A percentile compares a stretch with the other conserved stretches of the same genome.
Evolutionary conservation across 2,888 invertebrate species (phyloP).

Genomic region (Galerucella pusilla): DNA sequence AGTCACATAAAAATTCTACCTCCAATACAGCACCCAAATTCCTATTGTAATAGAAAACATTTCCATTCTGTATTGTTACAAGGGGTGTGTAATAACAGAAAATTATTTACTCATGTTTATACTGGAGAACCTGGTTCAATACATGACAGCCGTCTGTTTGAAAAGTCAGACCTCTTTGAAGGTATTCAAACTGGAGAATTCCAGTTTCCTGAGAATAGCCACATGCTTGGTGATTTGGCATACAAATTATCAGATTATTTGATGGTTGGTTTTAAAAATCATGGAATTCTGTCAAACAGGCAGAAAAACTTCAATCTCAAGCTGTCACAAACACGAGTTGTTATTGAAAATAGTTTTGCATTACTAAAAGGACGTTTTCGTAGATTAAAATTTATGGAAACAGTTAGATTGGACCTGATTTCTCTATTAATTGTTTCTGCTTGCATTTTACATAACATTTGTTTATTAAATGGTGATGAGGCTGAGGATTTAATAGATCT

Average conservation of each 20-base stretch:
- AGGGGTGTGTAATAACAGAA: no score
- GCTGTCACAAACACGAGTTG: constrained; percentile 8
- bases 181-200: constrained; percentile 13
- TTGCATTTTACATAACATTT: constrained; percentile 14
- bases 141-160: no score
- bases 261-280: neutral
- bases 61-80: no score
- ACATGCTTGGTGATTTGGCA: constrained; percentile 22
- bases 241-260: constrained; percentile 24
- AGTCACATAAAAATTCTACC: constrained; percentile 45
- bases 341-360: constrained; percentile 24
- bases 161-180: no score
- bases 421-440: constrained; percentile 8
- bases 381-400: constrained; percentile 20
- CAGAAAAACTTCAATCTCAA: constrained; percentile 23
- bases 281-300: constrained; percentile 11
- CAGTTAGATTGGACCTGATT: constrained; percentile 20
- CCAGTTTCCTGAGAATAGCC: constrained; percentile 40
- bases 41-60: no score
- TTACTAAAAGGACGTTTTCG: constrained; percentile 24
- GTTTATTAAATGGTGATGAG: neutral
- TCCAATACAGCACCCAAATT: constrained; percentile 43
- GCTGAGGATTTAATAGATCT: neutral
- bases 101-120: no score
- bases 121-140: no score